Percentiles rank a stretch among this genome's conserved stretches.
Conservation (phyloP, 2,113 vertebrate species). For the Daboia siamensis region DNA sequence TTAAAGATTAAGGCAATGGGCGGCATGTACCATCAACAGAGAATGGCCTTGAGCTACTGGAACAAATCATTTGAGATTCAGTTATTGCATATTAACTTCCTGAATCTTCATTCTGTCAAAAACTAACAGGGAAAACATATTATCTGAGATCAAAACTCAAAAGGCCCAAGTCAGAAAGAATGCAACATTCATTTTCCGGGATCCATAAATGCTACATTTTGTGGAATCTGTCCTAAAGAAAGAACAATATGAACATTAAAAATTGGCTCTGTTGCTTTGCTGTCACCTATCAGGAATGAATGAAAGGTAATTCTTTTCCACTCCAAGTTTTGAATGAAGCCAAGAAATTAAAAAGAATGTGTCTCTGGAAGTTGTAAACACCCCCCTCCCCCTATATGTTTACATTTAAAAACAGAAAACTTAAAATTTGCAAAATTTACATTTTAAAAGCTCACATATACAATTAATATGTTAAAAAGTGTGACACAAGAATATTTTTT, state of each 20-base stretch:
- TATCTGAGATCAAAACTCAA: conserved; percentile 63
- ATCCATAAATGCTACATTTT: background rate
- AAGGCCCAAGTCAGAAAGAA: conserved; percentile 14
- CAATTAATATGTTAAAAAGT: background rate
- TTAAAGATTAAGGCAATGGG: conserved; percentile 70
- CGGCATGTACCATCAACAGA: conserved; percentile 52
- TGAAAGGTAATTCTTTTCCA: background rate
- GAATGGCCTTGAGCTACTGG: conserved; percentile 70
- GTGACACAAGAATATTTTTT: background rate
- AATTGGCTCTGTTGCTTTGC: background rate
- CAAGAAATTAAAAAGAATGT: background rate
- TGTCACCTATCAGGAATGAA: background rate
- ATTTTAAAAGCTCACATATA: background rate
- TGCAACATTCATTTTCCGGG: background rate
- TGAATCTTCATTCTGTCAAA: conserved; percentile 66
- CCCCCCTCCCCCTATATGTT: too few species aligned
- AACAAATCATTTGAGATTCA: conserved; percentile 67
- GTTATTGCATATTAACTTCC: conserved; percentile 63
- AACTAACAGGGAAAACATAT: conserved; percentile 34
- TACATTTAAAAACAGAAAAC: background rate
- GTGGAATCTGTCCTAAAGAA: background rate
- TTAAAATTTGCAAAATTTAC: background rate
- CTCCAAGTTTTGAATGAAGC: background rate
- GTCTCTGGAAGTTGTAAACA: background rate
- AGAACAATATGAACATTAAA: background rate